A percentile compares a stretch with the other conserved stretches of the same genome.
phyloP scores from a whole-genome alignment of 2,797 vertebrate species.

The Clamator glandarius region DNA sequence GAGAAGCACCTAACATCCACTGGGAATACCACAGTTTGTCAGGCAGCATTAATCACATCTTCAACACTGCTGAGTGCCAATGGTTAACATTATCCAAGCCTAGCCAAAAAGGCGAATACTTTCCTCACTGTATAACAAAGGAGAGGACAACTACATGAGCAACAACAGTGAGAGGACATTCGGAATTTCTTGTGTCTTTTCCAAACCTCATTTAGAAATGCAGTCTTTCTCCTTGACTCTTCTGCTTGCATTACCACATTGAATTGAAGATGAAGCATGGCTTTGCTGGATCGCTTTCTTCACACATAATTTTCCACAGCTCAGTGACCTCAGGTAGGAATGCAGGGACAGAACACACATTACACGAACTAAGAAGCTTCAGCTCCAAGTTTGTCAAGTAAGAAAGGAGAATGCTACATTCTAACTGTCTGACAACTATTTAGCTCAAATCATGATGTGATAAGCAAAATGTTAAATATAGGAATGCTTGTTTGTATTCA shows the following conservation, averaged over 20 bases:
- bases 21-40: neutral
- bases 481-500: neutral
- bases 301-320: neutral
- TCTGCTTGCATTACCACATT: neutral
- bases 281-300: neutral
- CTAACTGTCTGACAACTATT: neutral
- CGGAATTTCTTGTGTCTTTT: neutral
- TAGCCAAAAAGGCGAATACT: neutral
- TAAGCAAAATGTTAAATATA: neutral
- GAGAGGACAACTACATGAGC: neutral
- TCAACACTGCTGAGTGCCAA: neutral
- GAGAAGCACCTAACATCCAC: rapidly evolving
- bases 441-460: neutral
- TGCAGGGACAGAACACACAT: neutral
- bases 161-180: neutral
- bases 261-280: neutral
- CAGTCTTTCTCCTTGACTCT: neutral
- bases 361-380: neutral
- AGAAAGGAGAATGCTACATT: neutral
- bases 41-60: neutral
- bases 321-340: neutral
- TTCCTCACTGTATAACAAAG: neutral
- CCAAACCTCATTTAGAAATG: neutral
- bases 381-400: neutral
- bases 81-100: rapidly evolving